Base-by-base conservation (phyloP, 2,113 vertebrate genomes). In the Gracilinanus agilis region DNA sequence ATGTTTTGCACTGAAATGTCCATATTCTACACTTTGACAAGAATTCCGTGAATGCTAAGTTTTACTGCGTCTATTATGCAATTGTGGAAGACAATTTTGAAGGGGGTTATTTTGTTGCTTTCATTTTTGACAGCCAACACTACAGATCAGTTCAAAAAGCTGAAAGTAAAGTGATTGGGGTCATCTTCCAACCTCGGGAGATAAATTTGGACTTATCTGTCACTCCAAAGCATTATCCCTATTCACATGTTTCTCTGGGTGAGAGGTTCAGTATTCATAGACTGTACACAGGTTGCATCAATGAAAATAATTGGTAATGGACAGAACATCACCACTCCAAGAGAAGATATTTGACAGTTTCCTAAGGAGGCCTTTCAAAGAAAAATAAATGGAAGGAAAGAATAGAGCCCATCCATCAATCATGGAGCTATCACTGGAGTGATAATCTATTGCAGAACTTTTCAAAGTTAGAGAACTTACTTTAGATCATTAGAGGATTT, bases 271-370 rank as follows among this genome's bases (percentile, higher is more conserved):
- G 61, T 90, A 94, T 44, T 91, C 44, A 83, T 11, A 90, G 11
- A 83, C 53, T 44, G 54, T 88, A 67, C 13, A 93, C 27, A 29
- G 58, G n/a, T 53, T 55, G 75, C 40, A 67, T 53, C 29, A 90
- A 61, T 90, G 23, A 93, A 93, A 54, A 93, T 55, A 67, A 67
- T n/a, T 91, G 44, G n/a, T 90, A 75, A 44, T 55, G 25, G 90
- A 49, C 40, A 91, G 53, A 91, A 90, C 44, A 88, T 83, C 12
- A 91, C 54, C 34, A 54, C 53, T 93, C n/a, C 24, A 34, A 44
- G 29, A 40, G 40, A 44, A 55, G 9, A 67, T 40, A 91, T 91
- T 29, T 49, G 53, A 53, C 40, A 55, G n/a, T 24, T 54, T 55
- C 6, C 40, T 90, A 23, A 24, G 90, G 16, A 44, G 44, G 53